Conservation (phyloP, 2,113 vertebrate genomes). For the Podiceps cristatus region DNA sequence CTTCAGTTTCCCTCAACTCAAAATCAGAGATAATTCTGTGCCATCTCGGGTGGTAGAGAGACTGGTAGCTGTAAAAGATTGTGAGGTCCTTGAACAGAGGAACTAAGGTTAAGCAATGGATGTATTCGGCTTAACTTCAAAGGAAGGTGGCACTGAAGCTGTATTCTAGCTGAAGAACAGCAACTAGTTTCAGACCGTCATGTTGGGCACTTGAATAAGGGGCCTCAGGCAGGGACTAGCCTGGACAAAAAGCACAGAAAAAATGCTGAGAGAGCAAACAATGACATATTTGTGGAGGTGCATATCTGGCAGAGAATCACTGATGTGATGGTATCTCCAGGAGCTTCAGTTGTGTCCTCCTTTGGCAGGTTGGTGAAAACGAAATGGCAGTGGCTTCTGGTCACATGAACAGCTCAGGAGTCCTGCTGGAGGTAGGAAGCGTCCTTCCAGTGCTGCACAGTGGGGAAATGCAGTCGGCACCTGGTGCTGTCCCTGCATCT, state of each 20-base stretch:
- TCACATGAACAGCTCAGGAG: slow-evolving; percentile 78
- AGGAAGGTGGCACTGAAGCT: neutral
- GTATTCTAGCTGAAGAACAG: neutral
- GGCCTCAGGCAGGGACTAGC: neutral
- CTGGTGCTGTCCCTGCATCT: slow-evolving; percentile 82
- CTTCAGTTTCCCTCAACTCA: neutral
- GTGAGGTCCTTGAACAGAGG: neutral
- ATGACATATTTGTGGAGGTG: neutral
- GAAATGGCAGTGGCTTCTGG: slow-evolving; percentile 80
- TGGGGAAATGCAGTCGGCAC: slow-evolving; percentile 86
- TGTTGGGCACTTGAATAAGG: neutral
- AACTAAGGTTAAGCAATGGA: neutral
- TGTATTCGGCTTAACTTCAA: neutral
- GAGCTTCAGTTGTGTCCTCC: slow-evolving; percentile 70
- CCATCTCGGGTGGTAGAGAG: neutral
- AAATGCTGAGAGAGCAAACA: neutral
- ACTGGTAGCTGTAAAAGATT: neutral
- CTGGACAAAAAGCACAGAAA: neutral
- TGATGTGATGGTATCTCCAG: neutral
- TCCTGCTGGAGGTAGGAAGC: slow-evolving; percentile 90
- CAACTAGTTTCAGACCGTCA: neutral
- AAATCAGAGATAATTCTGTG: neutral
- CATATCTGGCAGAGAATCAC: slow-evolving; percentile 6
- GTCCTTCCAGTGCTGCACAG: slow-evolving; percentile 85
- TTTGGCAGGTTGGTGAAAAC: slow-evolving; percentile 80